Percentiles rank a stretch among this genome's conserved stretches.
phyloP scores from a whole-genome alignment of 23 tunicate species.

The Ciona savignyi region DNA sequence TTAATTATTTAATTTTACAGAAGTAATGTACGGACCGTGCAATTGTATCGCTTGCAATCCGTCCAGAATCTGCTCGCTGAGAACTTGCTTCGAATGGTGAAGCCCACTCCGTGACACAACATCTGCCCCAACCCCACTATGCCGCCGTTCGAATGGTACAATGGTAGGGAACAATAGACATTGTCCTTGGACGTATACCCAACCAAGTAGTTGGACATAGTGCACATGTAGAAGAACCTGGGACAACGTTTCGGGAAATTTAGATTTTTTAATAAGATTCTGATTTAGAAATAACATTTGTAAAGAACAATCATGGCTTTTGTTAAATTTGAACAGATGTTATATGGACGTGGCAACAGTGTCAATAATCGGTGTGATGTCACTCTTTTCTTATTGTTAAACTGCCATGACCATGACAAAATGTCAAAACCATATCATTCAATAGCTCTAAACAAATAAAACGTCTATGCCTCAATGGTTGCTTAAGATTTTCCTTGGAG shows the following conservation, averaged over 20 bases:
- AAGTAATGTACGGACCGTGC: constrained; percentile 81
- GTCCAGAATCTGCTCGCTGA: constrained; percentile 92
- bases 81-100: constrained; percentile 65
- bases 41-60: constrained; percentile 69
- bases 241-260: not conserved
- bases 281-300: too few species aligned
- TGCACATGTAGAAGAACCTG: constrained; percentile 62
- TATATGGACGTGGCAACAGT: too few species aligned
- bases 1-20: too few species aligned
- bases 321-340: too few species aligned
- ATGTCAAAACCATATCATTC: too few species aligned
- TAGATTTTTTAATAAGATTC: not conserved
- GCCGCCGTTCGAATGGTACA: constrained; percentile 92
- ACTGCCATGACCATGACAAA: too few species aligned
- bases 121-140: constrained; percentile 86
- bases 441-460: too few species aligned
- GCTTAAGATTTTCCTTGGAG: too few species aligned
- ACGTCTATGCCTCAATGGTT: too few species aligned
- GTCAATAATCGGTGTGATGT: too few species aligned
- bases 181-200: constrained; percentile 58
- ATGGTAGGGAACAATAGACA: constrained; percentile 71
- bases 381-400: too few species aligned
- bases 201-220: constrained; percentile 66
- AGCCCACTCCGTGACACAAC: constrained; percentile 57
- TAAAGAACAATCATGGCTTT: not conserved